Evolutionary conservation across 2,888 invertebrate genomes (phyloP), one percentile per base, ranked within the genome.

Genomic region (Xestia sexstrigata): DNA sequence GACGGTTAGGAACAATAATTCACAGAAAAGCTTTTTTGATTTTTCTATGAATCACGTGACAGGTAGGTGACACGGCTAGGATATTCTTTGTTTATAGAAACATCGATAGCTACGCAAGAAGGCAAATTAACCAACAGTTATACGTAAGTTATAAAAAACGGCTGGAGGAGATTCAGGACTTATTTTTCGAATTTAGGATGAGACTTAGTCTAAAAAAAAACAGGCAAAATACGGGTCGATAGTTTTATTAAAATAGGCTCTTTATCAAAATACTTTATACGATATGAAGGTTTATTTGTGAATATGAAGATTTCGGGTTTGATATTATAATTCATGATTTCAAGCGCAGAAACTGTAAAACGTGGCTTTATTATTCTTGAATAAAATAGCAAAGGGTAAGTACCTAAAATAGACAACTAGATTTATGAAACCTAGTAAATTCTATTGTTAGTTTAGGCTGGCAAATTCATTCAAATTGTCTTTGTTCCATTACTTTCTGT

Each of bases 401-500:
- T n/a, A n/a, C 30, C 62, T 49, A 35, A 69, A 73, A 71, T 66
- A 75, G 65, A 62, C 58, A 68, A 20, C 68, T 77, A 70, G 65
- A 81, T 70, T 77, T 71, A 77, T 77, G 52, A 74, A 81, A 72
- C 26, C 55, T 60, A 66, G 30, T 49, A 17, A 66, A 30, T 60
- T 63, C 42, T 20, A 76, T 67, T 83, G 70, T 76, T 58, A 30
- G 55, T 13, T 65, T 62, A 74, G 55, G 74, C 73, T 76, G 55
- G 71, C 68, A 74, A 78, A 77, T 84, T 76, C 39, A 65, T 66
- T 77, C 11, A 62, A 62, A 78, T 62, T 69, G 45, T 52, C 65
- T 80, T 70, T 83, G 68, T 66, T 62, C 15, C 49, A 81, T 81
- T 71, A 66, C 35, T 69, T 76, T 42, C 49, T 71, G 68, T 60